Evolutionary conservation across 2,113 vertebrate species (phyloP).

Genomic region (Ammodytes dubius): DNA sequence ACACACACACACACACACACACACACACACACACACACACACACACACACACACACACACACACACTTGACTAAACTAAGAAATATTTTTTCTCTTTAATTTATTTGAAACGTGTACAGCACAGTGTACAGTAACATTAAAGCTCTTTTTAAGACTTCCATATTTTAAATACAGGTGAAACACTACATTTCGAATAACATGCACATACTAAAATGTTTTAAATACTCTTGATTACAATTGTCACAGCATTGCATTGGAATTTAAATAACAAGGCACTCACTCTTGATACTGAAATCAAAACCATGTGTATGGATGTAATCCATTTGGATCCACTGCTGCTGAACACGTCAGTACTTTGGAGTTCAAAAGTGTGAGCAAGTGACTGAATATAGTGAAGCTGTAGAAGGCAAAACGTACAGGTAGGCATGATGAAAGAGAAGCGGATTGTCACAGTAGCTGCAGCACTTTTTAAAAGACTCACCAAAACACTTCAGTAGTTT

Average conservation of each 20-base stretch:
- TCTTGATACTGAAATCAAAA: background rate
- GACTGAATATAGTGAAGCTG: background rate
- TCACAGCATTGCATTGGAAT: conserved; percentile 2
- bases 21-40: background rate
- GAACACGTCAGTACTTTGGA: background rate
- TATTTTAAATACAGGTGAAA: conserved; percentile 15
- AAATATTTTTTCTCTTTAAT: background rate
- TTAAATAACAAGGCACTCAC: conserved; percentile 51
- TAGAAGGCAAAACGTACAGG: background rate
- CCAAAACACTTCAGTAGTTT: conserved; percentile 2
- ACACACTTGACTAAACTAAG: background rate
- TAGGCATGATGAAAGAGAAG: background rate
- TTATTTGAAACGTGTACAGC: conserved; percentile 31
- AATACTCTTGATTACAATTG: background rate
- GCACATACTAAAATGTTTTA: background rate
- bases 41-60: background rate
- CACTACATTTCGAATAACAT: background rate
- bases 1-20: too few species aligned
- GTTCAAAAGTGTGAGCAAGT: conserved; percentile 4
- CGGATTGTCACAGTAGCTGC: background rate
- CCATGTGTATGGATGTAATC: background rate
- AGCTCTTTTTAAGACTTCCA: conserved; percentile 32
- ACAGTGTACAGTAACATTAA: conserved; percentile 23
- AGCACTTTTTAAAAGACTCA: conserved; percentile 9
- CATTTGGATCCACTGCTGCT: background rate